phyloP scores from a whole-genome alignment of 2,797 vertebrate species.

The Lindbergichthys nudifrons region DNA sequence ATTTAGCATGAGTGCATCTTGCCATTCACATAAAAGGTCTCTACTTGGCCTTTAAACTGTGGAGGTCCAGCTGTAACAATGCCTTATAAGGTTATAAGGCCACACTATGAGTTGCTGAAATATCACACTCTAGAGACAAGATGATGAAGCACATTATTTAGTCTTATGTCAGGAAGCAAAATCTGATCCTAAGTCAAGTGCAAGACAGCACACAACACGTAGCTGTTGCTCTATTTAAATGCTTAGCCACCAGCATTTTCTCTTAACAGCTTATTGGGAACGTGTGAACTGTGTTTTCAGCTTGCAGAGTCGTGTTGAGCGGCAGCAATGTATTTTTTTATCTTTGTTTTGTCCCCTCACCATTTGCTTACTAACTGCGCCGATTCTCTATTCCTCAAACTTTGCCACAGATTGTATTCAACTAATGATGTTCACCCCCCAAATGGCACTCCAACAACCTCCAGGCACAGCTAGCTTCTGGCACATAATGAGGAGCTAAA shows the following conservation, averaged over 20 bases:
- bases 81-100: slow-evolving; percentile 10
- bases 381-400: slow-evolving; percentile 21
- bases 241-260: background rate
- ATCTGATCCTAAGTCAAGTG: background rate
- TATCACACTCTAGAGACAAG: slow-evolving; percentile 1
- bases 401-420: slow-evolving; percentile 27
- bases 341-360: slow-evolving; percentile 28
- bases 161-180: background rate
- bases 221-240: background rate
- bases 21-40: slow-evolving; percentile 25
- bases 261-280: background rate
- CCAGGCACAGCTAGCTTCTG: slow-evolving; percentile 26
- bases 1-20: background rate
- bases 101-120: background rate
- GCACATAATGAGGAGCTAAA: slow-evolving; percentile 51
- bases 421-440: slow-evolving; percentile 40
- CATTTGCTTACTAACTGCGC: background rate
- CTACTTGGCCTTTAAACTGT: slow-evolving; percentile 1
- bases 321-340: slow-evolving; percentile 17
- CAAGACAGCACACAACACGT: slow-evolving; percentile 10
- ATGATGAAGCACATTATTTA: slow-evolving; percentile 9
- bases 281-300: background rate
- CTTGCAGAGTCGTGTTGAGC: slow-evolving; percentile 4
- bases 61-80: slow-evolving; percentile 2
- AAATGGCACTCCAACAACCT: slow-evolving; percentile 25